phyloP scores from a whole-genome alignment of 1,140 invertebrate species.

The Archegozetes longisetosus region DNA sequence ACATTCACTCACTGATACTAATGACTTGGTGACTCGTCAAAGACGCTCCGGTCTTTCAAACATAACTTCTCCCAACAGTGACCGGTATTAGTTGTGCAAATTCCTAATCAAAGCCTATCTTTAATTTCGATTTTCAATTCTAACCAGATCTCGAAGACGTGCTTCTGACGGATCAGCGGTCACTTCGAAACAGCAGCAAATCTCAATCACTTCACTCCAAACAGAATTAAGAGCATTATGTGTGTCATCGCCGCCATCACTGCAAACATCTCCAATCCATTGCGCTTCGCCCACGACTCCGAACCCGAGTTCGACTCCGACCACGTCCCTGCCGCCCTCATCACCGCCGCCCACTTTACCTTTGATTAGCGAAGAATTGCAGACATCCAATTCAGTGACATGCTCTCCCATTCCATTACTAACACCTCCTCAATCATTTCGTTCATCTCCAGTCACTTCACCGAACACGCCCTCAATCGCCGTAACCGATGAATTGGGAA shows the following conservation, averaged over 20 bases:
- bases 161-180: conserved; percentile 8
- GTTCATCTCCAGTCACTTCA: conserved; percentile 2
- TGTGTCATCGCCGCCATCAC: conserved; percentile 15
- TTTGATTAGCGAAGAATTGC: conserved; percentile 15
- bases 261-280: conserved; percentile 17
- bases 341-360: conserved; percentile 8
- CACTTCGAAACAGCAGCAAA: background rate
- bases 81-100: background rate
- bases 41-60: background rate
- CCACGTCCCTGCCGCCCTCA: conserved; percentile 10
- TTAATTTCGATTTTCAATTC: background rate
- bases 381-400: background rate
- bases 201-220: conserved; percentile 10
- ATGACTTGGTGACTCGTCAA: conserved; percentile 9
- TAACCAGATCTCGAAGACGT: conserved; percentile 3
- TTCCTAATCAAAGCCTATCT: background rate
- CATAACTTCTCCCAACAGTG: background rate
- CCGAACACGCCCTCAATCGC: conserved; percentile 4
- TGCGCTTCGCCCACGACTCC: background rate
- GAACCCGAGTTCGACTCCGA: background rate
- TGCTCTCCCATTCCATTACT: conserved; percentile 11
- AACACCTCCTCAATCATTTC: conserved; percentile 15
- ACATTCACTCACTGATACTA: conserved; percentile 16
- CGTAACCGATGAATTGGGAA: conserved; percentile 13
- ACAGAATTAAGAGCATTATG: conserved; percentile 11